These are phyloP conservation scores for Girardinus metallicus DNA, from an alignment of 2,797 vertebrate species.

Conservation along the genomic window DNA sequence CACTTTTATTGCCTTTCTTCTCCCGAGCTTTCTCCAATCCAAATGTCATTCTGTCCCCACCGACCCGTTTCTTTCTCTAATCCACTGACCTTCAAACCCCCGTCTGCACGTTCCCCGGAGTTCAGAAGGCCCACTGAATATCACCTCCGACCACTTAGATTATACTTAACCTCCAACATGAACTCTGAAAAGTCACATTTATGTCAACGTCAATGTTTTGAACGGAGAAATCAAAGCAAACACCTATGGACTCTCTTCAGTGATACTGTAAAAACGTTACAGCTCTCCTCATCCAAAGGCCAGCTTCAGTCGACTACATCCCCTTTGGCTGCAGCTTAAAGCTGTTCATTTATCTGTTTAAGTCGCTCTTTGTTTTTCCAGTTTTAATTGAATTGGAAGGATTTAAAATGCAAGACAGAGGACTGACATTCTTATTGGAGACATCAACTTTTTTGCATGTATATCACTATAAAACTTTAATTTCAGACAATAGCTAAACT, in stretches of 20 bases:
- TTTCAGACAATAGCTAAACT: neutral
- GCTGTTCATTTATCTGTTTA: neutral
- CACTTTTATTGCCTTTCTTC: neutral
- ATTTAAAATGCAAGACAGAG: neutral
- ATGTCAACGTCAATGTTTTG: neutral
- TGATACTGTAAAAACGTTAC: neutral
- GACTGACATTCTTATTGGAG: neutral
- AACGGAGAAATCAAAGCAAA: neutral
- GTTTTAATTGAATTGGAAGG: neutral
- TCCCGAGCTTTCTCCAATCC: neutral
- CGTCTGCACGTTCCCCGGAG: neutral
- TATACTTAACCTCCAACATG: neutral
- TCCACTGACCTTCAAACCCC: slow-evolving; percentile 52
- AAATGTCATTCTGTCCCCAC: slow-evolving; percentile 34
- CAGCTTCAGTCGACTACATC: neutral
- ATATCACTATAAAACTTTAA: neutral
- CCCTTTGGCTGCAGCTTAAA: neutral
- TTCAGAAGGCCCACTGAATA: neutral
- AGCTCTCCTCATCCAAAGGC: neutral
- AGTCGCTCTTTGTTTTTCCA: neutral
- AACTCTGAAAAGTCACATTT: neutral
- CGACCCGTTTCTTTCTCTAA: slow-evolving; percentile 50
- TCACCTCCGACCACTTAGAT: neutral
- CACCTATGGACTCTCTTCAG: neutral
- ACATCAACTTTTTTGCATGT: neutral